phyloP scores from a whole-genome alignment of 2,888 invertebrate species.

The Leuctra nigra region DNA sequence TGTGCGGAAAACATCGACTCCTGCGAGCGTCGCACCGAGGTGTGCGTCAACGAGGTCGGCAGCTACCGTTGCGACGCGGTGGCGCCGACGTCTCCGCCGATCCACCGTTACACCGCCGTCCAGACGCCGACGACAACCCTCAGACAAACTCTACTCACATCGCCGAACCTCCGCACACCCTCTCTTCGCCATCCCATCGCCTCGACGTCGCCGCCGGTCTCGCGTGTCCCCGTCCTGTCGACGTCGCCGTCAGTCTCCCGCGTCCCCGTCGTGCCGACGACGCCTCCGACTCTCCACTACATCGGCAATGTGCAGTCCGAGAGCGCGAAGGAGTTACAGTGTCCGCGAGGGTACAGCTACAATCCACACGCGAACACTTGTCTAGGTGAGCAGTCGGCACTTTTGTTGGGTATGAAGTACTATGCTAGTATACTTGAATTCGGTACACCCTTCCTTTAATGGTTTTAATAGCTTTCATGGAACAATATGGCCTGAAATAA shows the following conservation, averaged over 20 bases:
- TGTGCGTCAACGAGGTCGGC: slow-evolving; percentile 45
- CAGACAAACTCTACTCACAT: no score
- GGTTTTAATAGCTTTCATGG: no score
- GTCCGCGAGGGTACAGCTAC: slow-evolving; percentile 38
- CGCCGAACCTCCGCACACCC: no score
- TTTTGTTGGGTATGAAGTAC: no score
- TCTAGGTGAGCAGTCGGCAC: slow-evolving; percentile 23
- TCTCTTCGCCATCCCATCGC: slow-evolving; percentile 39
- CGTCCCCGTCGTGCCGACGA: no score
- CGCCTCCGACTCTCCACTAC: background rate
- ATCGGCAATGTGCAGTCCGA: background rate
- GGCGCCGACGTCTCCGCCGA: no score
- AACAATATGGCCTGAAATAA: no score
- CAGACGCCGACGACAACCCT: background rate
- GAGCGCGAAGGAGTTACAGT: slow-evolving; percentile 29
- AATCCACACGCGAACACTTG: slow-evolving; percentile 18
- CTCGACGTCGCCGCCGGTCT: no score
- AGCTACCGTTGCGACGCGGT: slow-evolving; percentile 42
- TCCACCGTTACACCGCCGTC: no score
- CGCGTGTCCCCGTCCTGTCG: no score
- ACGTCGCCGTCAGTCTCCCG: background rate
- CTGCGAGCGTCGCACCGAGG: slow-evolving; percentile 27
- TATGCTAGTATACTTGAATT: no score
- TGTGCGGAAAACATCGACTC: slow-evolving; percentile 39
- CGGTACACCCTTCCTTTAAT: no score